phyloP scores from a whole-genome alignment of 2,113 vertebrate genomes.

The Varanus komodoensis region DNA sequence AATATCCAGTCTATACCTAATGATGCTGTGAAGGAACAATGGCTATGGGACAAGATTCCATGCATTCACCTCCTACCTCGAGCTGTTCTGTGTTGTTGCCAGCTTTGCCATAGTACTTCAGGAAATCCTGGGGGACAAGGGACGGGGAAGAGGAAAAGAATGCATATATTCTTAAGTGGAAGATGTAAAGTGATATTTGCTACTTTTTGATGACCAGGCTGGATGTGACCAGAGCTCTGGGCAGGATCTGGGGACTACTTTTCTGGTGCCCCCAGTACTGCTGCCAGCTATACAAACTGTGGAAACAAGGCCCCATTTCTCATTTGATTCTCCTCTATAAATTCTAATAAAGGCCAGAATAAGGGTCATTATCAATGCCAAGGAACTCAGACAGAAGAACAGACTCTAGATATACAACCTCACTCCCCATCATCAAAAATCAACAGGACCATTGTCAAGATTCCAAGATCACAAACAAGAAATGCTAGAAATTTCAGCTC shows the following conservation, averaged over 20 bases:
- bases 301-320: not conserved
- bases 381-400: not conserved
- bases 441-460: not conserved
- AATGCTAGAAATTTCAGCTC: not conserved
- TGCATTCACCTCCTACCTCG: slow-evolving; percentile 78
- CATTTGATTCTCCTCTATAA: not conserved
- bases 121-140: slow-evolving; percentile 84
- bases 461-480: not conserved
- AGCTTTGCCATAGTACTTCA: slow-evolving; percentile 91
- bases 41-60: not conserved
- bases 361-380: not conserved
- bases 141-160: slow-evolving; percentile 12
- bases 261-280: too few relatives aligned
- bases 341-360: not conserved
- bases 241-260: not conserved
- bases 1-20: not conserved
- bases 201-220: not conserved
- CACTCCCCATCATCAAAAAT: not conserved
- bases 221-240: not conserved
- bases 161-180: not conserved
- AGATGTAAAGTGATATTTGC: not conserved
- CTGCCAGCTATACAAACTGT: not conserved
- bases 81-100: slow-evolving; percentile 86
- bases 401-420: not conserved
- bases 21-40: not conserved